Evolutionary conservation across 2,113 vertebrate genomes (phyloP).

Genomic region (Petrocephalus microphthalmus): DNA sequence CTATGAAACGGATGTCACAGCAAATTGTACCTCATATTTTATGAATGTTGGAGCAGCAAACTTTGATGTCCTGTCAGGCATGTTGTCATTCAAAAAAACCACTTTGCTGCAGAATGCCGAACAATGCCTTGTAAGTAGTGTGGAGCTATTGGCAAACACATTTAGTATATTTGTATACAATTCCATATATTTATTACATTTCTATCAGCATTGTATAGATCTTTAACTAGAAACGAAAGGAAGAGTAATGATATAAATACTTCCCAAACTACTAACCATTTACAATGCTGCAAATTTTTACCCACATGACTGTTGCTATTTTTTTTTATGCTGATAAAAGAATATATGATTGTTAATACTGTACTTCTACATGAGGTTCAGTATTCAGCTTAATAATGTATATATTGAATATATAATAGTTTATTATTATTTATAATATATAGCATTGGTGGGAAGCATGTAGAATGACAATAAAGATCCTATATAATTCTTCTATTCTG

Average conservation of each 20-base stretch:
- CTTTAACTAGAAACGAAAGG: not conserved
- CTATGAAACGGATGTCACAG: slow-evolving; percentile 45
- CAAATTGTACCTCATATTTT: slow-evolving; percentile 53
- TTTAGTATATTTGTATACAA: not conserved
- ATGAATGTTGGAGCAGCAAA: slow-evolving; percentile 47
- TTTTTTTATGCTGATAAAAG: not conserved
- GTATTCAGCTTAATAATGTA: not conserved
- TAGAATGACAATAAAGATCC: not conserved
- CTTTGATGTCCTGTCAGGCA: slow-evolving; percentile 51
- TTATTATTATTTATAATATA: not conserved
- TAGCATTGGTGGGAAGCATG: not conserved
- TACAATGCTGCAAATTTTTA: not conserved
- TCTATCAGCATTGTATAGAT: not conserved
- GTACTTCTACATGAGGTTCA: not conserved
- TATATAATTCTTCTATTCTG: not conserved
- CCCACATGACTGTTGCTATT: not conserved
- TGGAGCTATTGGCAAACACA: not conserved
- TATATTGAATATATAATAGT: not conserved
- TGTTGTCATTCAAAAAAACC: slow-evolving; percentile 39
- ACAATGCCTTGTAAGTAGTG: slow-evolving; percentile 52
- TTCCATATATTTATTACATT: not conserved
- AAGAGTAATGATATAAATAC: not conserved
- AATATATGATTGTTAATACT: not conserved
- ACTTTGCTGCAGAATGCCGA: slow-evolving; percentile 47
- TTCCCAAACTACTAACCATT: not conserved